phyloP scores from a whole-genome alignment of 1,140 invertebrate genomes.

The Andrena cerasifolii region DNA sequence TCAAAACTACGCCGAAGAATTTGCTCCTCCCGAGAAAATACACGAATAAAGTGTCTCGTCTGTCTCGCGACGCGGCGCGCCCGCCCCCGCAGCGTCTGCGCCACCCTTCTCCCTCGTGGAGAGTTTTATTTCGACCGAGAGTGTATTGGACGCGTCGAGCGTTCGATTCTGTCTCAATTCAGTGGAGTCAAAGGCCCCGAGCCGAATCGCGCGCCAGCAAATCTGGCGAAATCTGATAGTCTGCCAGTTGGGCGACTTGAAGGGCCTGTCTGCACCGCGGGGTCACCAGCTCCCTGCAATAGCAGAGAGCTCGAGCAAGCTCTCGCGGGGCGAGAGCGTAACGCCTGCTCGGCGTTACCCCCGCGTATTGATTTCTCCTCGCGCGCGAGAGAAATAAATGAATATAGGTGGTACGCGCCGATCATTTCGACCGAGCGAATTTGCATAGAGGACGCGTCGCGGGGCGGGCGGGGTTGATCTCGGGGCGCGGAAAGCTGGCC shows the following conservation, averaged over 20 bases:
- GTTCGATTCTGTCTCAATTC: not conserved
- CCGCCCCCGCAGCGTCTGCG: not conserved
- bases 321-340: not conserved
- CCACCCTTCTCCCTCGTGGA: not conserved
- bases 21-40: constrained; percentile 1
- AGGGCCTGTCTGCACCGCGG: not conserved
- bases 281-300: not conserved
- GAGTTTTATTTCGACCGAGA: constrained; percentile 12
- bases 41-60: constrained; percentile 47
- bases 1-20: constrained; percentile 48
- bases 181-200: not conserved
- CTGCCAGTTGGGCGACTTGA: too few relatives aligned
- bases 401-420: not conserved
- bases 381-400: constrained; percentile 15
- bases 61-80: not conserved
- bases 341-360: not conserved
- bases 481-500: too few relatives aligned
- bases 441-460: not conserved
- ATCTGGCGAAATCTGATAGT: too few relatives aligned
- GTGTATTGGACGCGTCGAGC: not conserved
- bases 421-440: constrained; percentile 4
- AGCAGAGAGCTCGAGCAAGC: not conserved
- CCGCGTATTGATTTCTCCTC: constrained; percentile 25
- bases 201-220: not conserved
- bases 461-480: too few relatives aligned